These are phyloP conservation scores for Xestia c-nigrum DNA, from an alignment of 2,888 invertebrate species.

Conservation along the genomic window DNA sequence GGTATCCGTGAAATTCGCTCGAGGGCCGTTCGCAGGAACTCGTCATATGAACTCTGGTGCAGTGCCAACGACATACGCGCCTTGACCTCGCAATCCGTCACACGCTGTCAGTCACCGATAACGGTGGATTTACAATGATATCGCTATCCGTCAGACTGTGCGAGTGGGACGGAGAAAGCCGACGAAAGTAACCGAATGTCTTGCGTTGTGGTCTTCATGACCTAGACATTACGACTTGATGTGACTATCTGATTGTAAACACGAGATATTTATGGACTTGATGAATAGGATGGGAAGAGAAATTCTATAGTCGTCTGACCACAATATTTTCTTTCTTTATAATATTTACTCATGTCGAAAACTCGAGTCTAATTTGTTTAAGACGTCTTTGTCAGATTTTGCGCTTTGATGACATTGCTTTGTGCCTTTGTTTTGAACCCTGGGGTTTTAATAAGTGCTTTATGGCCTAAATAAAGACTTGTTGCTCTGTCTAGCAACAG, in stretches of 20 bases:
- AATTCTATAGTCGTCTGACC: constrained; percentile 31
- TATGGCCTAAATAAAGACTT: constrained; percentile 36
- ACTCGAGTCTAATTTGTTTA: constrained; percentile 23
- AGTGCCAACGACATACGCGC: constrained; percentile 86
- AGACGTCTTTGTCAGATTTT: constrained; percentile 23
- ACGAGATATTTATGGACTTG: constrained; percentile 50
- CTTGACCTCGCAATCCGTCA: constrained; percentile 83
- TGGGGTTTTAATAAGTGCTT: constrained; percentile 38
- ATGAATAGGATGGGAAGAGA: constrained; percentile 50
- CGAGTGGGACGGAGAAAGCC: constrained; percentile 62
- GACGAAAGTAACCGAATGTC: constrained; percentile 65
- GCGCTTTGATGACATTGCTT: constrained; percentile 30
- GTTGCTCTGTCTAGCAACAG: constrained; percentile 37
- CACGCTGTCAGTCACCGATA: constrained; percentile 73
- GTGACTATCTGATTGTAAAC: constrained; percentile 59
- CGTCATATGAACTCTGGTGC: constrained; percentile 78
- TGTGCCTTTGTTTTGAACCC: constrained; percentile 34
- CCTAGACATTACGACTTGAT: constrained; percentile 60
- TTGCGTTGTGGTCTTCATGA: constrained; percentile 55
- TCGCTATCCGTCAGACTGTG: constrained; percentile 56
- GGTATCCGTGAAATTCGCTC: constrained; percentile 59
- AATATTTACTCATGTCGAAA: constrained; percentile 21
- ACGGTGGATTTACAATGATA: constrained; percentile 70
- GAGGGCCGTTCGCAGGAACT: constrained; percentile 62
- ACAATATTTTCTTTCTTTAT: constrained; percentile 20